Evolutionary conservation across 2,797 vertebrate genomes (phyloP).

Genomic region (Limosa lapponica): DNA sequence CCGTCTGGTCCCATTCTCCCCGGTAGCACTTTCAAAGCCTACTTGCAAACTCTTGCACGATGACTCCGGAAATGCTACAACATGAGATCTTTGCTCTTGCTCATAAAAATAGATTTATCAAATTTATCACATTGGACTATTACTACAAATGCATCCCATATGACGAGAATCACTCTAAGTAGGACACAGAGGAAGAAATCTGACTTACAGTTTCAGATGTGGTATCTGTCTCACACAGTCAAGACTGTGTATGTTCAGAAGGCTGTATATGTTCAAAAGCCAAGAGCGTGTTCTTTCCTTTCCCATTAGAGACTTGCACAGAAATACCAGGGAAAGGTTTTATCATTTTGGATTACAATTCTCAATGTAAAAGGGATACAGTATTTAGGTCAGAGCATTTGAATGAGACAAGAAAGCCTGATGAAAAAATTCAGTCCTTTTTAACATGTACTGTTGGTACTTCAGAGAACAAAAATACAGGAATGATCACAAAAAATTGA

Average conservation of each 20-base stretch:
- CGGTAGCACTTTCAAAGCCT: neutral
- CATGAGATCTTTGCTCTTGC: neutral
- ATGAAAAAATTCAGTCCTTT: neutral
- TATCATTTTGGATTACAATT: slow-evolving; percentile 5
- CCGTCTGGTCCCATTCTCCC: neutral
- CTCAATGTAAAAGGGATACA: neutral
- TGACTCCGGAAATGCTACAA: neutral
- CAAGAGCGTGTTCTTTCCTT: neutral
- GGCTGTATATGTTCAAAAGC: neutral
- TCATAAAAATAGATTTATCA: neutral
- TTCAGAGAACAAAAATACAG: neutral
- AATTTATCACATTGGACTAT: neutral
- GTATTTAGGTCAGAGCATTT: slow-evolving; percentile 1
- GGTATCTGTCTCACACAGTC: neutral
- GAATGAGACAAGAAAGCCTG: neutral
- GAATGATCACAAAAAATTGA: neutral
- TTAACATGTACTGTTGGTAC: neutral
- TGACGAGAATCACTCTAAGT: neutral
- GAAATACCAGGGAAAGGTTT: neutral
- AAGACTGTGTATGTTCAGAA: neutral
- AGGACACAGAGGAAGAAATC: neutral
- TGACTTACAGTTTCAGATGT: neutral
- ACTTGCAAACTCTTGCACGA: neutral
- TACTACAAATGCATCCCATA: neutral
- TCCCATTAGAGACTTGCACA: neutral